These are phyloP conservation scores for Oxystoma pomonae DNA, from an alignment of 2,888 invertebrate species.

Conservation along the genomic window DNA sequence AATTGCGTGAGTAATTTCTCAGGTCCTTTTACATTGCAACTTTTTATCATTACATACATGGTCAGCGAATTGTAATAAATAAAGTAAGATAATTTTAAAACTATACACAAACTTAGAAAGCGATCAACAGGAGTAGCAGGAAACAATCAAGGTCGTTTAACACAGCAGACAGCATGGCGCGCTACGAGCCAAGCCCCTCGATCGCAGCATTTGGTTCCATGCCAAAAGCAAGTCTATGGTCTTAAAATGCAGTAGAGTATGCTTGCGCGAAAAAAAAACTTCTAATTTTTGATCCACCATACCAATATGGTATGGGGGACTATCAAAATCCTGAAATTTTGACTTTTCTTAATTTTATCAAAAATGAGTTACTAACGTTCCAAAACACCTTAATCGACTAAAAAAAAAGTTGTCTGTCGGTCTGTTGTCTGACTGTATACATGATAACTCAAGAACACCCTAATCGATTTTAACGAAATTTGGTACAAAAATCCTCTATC, in stretches of 20 bases:
- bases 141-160: slow-evolving; percentile 20
- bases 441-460: no score
- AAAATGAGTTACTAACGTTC: no score
- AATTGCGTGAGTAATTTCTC: neutral
- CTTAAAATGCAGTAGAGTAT: neutral
- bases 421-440: no score
- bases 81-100: neutral
- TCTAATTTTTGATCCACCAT: no score
- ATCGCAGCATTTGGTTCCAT: slow-evolving; percentile 1
- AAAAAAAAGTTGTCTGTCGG: no score
- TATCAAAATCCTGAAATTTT: no score
- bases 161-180: slow-evolving; percentile 25
- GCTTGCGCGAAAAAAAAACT: no score
- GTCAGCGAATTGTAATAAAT: neutral
- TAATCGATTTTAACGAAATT: no score
- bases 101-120: neutral
- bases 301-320: no score
- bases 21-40: neutral
- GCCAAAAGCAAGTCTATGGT: neutral
- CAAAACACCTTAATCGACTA: no score
- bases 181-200: slow-evolving; percentile 14
- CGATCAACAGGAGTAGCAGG: slow-evolving; percentile 3
- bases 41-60: neutral
- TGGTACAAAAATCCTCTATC: no score
- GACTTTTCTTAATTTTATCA: no score